Conservation (phyloP, 2,888 invertebrate species). For the Selenia dentaria region DNA sequence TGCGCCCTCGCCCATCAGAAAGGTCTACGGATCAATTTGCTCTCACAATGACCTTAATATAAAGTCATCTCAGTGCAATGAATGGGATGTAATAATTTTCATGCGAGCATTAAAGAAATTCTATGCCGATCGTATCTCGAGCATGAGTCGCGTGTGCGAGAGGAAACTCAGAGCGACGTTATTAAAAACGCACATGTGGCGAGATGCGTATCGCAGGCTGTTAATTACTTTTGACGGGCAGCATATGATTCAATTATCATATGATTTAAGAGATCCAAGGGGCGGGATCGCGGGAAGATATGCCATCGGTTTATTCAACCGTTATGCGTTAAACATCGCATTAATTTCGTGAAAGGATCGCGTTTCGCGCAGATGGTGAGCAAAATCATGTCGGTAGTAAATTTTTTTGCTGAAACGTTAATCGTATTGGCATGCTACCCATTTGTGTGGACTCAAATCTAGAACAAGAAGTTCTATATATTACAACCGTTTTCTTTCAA, state of each 20-base stretch:
- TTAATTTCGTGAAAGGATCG: constrained; percentile 62
- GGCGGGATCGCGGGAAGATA: constrained; percentile 54
- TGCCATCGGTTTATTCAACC: constrained; percentile 68
- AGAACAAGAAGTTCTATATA: constrained; percentile 34
- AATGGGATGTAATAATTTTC: constrained; percentile 71
- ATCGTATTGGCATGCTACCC: constrained; percentile 62
- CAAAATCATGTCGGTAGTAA: constrained; percentile 67
- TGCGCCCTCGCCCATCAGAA: constrained; percentile 58
- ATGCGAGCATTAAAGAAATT: constrained; percentile 75
- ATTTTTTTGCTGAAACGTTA: constrained; percentile 46
- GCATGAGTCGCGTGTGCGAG: constrained; percentile 72
- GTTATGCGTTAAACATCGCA: constrained; percentile 78
- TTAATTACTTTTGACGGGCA: constrained; percentile 83
- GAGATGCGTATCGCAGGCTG: constrained; percentile 81
- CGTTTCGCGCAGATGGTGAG: constrained; percentile 70
- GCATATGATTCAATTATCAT: constrained; percentile 85
- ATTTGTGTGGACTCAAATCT: constrained; percentile 61
- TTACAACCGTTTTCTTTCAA: constrained; percentile 23
- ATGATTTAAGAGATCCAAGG: constrained; percentile 77
- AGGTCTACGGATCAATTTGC: constrained; percentile 74
- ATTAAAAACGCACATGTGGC: constrained; percentile 82
- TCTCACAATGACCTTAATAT: constrained; percentile 78
- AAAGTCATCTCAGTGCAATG: constrained; percentile 65
- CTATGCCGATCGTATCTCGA: constrained; percentile 77
- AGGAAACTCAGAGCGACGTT: constrained; percentile 74